Base-by-base conservation (phyloP, 1,140 invertebrate species). In the Pogonomyrmex californicus region DNA sequence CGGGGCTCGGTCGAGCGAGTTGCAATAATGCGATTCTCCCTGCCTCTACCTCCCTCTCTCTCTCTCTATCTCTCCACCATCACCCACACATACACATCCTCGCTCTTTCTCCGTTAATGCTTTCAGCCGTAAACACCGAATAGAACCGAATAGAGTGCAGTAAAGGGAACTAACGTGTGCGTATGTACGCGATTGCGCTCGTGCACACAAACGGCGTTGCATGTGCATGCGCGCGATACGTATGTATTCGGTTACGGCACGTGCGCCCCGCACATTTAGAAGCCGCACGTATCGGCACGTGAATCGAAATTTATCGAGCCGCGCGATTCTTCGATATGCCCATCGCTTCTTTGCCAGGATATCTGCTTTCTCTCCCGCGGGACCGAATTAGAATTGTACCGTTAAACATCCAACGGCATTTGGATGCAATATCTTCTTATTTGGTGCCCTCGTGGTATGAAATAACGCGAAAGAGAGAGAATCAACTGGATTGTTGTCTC, bases 111-210 rank as follows among this genome's bases (percentile, higher is more conserved):
- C 87, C 44, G 91, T 93, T 93, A 93, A 93, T 93, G 91, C 91
- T 88, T 82, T 79, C 85, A 92, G 89, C 91, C 91, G 90, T 93
- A 92, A 93, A 93, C 91, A 93, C 91, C 91, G 91, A 91, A 92
- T 92, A 93, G 92, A 93, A 93, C 88, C 92, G 91, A 93, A 93
- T 90, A 92, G 92, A 92, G 89, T 92, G 89, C 90, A 90, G 81
- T 91, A 92, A 92, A 92, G 90, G 92, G 91, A 87, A 88, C 83
- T 90, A 85, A 86, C 79, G 86, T 86, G 85, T 86, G 87, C 88
- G 87, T 86, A 86, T 88, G 79, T 81, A 79, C 77, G 47, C 91
- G 91, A 92, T 92, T 92, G 91, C 90, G 87, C 68, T 56, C 81
- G 70, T 30, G 33, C 17, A 38, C 23, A 78, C 33, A 41, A 17